Base-by-base conservation (phyloP, 2,888 invertebrate species). In the Melinaea marsaeus region DNA sequence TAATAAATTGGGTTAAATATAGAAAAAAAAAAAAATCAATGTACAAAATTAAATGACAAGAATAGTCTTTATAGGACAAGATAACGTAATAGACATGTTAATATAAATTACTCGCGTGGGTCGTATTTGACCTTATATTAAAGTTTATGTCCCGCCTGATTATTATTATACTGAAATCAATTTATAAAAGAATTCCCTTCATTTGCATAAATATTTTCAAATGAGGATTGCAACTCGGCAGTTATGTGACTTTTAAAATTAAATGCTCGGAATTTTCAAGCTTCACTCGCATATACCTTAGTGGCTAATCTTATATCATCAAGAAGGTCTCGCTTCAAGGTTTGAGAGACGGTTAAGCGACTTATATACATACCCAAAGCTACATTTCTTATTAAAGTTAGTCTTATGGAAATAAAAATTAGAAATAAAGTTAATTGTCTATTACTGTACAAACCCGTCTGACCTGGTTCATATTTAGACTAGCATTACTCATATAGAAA, bases 401-500 rank as follows among this genome's bases (percentile, higher is more conserved):
- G 11, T 9, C 1, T 42, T 9, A 42, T 42, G 9, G 42, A 9
- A 42, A 42, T 42, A 42, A 9, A 7, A 9, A 42, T 42, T 42
- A 42, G 6, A 9, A 42, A 42, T 42, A 55, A 55, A 55, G 55
- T 34, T 34, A 11, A 55, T n/a, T n/a, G 37, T 42, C 4, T 57
- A 37, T 51, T 34, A 13, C n/a, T 11, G 34, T 59, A 59, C 7
- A 59, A n/a, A 59, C 13, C 37, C 9, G n/a, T 37, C 48, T 48
- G 59, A 51, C 51, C 13, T n/a, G 34, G 22, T 58, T 34, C 13
- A 58, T 66, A 57, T 62, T 62, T 64, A 46, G 48, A 63, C 57
- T 46, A 60, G 61, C 55, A 65, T 66, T 68, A 62, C 60, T 64
- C 65, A 65, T 65, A 37, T 48, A 63, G 58, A 68, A 66, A 66